Evolutionary conservation across 2,888 invertebrate species (phyloP).

Genomic region (Cephus pygmeus): DNA sequence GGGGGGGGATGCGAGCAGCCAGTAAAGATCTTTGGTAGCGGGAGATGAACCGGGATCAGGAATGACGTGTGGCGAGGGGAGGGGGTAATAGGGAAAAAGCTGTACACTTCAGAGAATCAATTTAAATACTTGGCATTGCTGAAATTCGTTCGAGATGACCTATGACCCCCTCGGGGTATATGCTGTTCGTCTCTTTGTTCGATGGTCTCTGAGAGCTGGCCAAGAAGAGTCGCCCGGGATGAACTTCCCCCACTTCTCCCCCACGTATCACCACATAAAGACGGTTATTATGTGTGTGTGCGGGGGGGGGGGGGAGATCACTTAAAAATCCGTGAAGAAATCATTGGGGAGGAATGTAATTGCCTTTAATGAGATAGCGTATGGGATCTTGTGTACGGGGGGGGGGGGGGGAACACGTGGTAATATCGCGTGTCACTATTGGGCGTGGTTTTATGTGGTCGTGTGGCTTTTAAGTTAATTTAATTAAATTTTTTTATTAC

Average conservation of each 20-base stretch:
- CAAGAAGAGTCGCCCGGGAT: neutral
- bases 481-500: constrained; percentile 18
- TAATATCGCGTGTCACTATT: constrained; percentile 35
- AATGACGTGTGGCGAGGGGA: neutral
- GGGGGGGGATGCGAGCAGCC: constrained; percentile 30
- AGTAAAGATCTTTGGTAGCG: neutral
- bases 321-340: constrained; percentile 16
- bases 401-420: neutral
- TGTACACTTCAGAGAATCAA: constrained; percentile 47
- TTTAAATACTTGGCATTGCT: constrained; percentile 57
- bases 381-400: neutral
- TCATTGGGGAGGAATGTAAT: neutral
- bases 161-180: constrained; percentile 32
- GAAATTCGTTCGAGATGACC: constrained; percentile 57
- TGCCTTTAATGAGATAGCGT: neutral
- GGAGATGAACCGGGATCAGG: neutral
- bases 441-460: constrained; percentile 37
- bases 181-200: constrained; percentile 38
- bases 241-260: neutral
- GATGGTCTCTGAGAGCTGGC: neutral
- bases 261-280: neutral
- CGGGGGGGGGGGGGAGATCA: neutral
- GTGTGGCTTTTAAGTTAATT: constrained; percentile 45
- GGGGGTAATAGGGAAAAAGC: constrained; percentile 27
- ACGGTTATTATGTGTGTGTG: neutral